These are phyloP conservation scores for Lamellibrachia satsuma DNA, from an alignment of 2,888 invertebrate genomes.

Conservation along the genomic window DNA sequence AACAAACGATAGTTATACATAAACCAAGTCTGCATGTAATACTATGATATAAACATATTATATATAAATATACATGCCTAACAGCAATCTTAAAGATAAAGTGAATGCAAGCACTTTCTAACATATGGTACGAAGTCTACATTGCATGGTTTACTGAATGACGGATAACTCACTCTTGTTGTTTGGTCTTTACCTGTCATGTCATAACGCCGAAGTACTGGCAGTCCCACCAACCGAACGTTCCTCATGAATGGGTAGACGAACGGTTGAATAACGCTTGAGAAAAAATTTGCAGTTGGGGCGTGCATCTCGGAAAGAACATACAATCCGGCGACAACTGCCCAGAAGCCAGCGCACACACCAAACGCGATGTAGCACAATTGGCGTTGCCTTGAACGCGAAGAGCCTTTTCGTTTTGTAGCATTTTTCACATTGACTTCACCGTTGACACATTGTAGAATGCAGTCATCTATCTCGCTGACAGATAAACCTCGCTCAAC, in stretches of 20 bases:
- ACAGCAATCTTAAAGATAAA: neutral
- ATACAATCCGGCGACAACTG: neutral
- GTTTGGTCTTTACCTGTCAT: neutral
- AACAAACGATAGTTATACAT: neutral
- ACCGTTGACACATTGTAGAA: neutral
- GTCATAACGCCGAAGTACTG: neutral
- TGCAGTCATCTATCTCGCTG: conserved; percentile 2
- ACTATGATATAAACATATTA: neutral
- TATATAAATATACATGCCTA: neutral
- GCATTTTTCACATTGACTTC: neutral
- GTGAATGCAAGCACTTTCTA: neutral
- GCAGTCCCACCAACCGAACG: neutral
- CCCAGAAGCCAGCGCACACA: neutral
- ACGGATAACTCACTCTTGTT: neutral
- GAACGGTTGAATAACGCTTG: neutral
- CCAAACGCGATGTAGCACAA: neutral
- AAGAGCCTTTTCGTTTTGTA: neutral
- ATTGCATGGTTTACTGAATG: neutral
- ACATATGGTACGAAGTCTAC: neutral
- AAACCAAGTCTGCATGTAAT: neutral
- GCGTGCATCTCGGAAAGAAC: neutral
- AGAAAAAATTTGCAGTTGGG: neutral
- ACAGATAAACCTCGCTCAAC: neutral
- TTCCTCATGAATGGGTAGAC: neutral
- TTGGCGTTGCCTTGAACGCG: neutral